A percentile compares a stretch with the other conserved stretches of the same genome.
These are phyloP conservation scores for Drosophila sulfurigaster DNA, from an alignment of 1,140 invertebrate genomes.

Conservation along the genomic window DNA sequence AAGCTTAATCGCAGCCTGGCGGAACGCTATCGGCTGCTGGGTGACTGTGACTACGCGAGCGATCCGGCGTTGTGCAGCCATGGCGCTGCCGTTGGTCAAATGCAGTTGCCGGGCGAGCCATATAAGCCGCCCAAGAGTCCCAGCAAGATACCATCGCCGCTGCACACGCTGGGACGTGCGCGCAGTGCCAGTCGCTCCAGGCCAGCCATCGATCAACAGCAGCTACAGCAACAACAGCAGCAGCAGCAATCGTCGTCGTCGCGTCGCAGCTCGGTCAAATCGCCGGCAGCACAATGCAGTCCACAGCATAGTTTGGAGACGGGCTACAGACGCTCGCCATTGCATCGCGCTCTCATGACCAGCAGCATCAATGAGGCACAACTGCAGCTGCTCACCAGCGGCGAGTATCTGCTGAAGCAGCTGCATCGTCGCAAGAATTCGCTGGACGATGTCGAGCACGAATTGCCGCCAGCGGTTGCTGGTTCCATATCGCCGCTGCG, in stretches of 20 bases:
- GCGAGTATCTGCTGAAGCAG: slow-evolving; percentile 79
- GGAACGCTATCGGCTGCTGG: slow-evolving; percentile 75
- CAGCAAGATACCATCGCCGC: slow-evolving; percentile 88
- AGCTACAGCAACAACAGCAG: slow-evolving; percentile 54
- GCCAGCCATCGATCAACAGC: slow-evolving; percentile 81
- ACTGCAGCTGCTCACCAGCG: slow-evolving; percentile 76
- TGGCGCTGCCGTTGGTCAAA: slow-evolving; percentile 21
- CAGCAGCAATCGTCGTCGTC: slow-evolving; percentile 86
- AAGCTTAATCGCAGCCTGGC: slow-evolving; percentile 73
- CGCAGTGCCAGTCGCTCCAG: slow-evolving; percentile 85
- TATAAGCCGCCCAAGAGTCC: slow-evolving; percentile 87
- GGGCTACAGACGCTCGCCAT: slow-evolving; percentile 71
- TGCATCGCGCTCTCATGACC: slow-evolving; percentile 78
- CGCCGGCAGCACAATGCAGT: slow-evolving; percentile 71
- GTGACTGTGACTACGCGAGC: slow-evolving; percentile 81
- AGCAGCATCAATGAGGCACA: slow-evolving; percentile 83
- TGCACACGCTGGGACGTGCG: slow-evolving; percentile 86
- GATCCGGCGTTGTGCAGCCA: slow-evolving; percentile 80
- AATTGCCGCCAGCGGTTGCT: slow-evolving; percentile 40
- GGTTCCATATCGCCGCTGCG: slow-evolving; percentile 73
- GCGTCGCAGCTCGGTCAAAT: slow-evolving; percentile 79
- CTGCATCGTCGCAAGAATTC: slow-evolving; percentile 86
- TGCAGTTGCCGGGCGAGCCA: slow-evolving; percentile 38
- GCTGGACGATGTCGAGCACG: slow-evolving; percentile 83
- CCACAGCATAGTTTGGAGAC: slow-evolving; percentile 78